phyloP scores from a whole-genome alignment of 2,797 vertebrate species.

The Sardinella longiceps region DNA sequence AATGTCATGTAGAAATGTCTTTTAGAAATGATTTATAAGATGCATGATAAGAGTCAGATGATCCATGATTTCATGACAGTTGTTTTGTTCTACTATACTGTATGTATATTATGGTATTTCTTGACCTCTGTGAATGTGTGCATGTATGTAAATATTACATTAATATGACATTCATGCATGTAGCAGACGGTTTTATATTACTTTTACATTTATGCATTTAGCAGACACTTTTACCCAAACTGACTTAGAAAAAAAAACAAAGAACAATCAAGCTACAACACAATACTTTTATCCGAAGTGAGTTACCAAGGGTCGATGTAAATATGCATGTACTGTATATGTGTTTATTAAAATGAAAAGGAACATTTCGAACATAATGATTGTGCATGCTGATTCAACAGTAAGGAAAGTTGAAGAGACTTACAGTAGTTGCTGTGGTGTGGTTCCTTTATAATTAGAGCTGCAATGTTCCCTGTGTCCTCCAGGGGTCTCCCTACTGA shows the following conservation, averaged over 20 bases:
- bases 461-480: slow-evolving; percentile 33
- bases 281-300: too few relatives aligned
- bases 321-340: too few relatives aligned
- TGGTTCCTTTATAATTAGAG: not conserved
- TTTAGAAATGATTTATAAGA: not conserved
- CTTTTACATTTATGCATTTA: too few relatives aligned
- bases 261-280: too few relatives aligned
- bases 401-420: not conserved
- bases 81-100: too few relatives aligned
- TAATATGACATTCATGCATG: too few relatives aligned
- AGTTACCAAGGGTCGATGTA: too few relatives aligned
- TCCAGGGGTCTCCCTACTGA: slow-evolving; percentile 93
- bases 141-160: not conserved
- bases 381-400: not conserved
- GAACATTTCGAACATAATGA: not conserved
- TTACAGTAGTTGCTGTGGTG: not conserved
- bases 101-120: too few relatives aligned
- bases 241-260: too few relatives aligned
- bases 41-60: too few relatives aligned
- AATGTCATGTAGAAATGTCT: not conserved
- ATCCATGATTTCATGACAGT: not conserved
- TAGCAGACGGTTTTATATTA: too few relatives aligned
- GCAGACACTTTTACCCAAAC: too few relatives aligned
- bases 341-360: not conserved
- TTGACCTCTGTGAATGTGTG: not conserved